Evolutionary conservation across 2,113 vertebrate species (phyloP), one percentile per base, ranked within the genome.

Genomic region (Stercorarius parasiticus): DNA sequence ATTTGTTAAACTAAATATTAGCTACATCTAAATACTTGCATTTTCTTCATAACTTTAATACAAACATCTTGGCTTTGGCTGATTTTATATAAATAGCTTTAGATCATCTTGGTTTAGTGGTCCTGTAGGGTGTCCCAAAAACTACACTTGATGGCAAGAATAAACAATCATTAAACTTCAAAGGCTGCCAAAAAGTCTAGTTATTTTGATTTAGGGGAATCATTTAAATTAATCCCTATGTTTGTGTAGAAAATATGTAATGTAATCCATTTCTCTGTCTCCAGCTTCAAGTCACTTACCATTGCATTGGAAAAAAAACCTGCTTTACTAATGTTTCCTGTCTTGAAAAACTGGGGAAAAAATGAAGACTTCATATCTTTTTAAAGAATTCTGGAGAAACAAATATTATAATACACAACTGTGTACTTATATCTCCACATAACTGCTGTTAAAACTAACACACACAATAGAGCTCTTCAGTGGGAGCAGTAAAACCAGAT

Each of bases 131-230:
- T 96, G 77, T 96, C 95, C 90, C 79, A 87, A 93, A 96, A 95
- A 50, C 69, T 94, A 56, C 74, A 67, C 58, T 96, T 74, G 88
- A 94, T 95, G 80, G 94, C 74, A 93, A 93, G 69, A 86, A 90
- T 91, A 94, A 96, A 97, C 95, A 91, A 90, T 94, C 88, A 91
- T 94, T 96, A 95, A 95, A 96, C 95, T 96, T 97, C 94, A 97
- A 97, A 97, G 92, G 58, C 92, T 91, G 80, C 90, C 77, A 92
- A 96, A 96, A 95, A 93, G 64, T 93, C 45, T 22, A 95, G 87
- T 94, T 95, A 94, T 96, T 97, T 97, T 95, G 88, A 97, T 97
- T 97, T 96, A 96, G 83, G 58, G 81, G 82, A 95, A 96, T 97
- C 3, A 97, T 97, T 92, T 97, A 94, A 94, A 97, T 96, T 96